Base-by-base conservation (phyloP, 1,140 invertebrate species). In the Magallana ariakensis region DNA sequence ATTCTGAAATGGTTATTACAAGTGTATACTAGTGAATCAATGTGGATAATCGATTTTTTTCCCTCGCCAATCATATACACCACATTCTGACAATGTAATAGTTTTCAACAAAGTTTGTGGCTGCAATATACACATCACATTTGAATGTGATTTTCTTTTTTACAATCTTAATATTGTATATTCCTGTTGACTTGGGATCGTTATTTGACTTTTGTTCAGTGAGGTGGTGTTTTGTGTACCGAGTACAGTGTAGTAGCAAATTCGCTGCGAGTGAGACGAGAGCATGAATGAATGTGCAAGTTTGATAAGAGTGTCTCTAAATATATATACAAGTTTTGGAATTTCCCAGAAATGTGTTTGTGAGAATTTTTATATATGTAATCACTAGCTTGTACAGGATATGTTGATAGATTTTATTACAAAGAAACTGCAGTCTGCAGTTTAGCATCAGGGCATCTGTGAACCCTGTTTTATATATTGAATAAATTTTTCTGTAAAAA, bases 401-500 rank as follows among this genome's bases (percentile, higher is more conserved):
- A 26, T 22, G 66, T 70, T 70, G 66, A 70, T 70, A 70, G 66
- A 33, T 70, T 70, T 70, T 70, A 70, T 70, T 70, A 70, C 22
- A 22, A 46, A 70, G 19, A 70, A 9, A 26, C 66, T 70, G 66
- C 66, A 26, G 19, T 0, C 26, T 70, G 66, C 66, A 70, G 66
- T 70, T 22, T 70, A 70, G 66, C 33, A 70, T 70, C 66, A 70
- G 66, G 66, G 66, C 11, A 11, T 10, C n/a, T 22, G 22, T 70
- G 66, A 70, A 70, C 66, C 66, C 66, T 70, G 66, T 70, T 70
- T 70, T 70, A 70, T 70, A 70, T 70, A 70, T 70, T 70, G 66
- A 70, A 70, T 70, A 70, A 70, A 70, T 22, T 70, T 70, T 11
- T 70, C 19, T 70, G 33, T 26, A 70, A 70, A 70, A 22, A 60